Conservation (phyloP, 2,113 vertebrate genomes). For the Egretta garzetta region DNA sequence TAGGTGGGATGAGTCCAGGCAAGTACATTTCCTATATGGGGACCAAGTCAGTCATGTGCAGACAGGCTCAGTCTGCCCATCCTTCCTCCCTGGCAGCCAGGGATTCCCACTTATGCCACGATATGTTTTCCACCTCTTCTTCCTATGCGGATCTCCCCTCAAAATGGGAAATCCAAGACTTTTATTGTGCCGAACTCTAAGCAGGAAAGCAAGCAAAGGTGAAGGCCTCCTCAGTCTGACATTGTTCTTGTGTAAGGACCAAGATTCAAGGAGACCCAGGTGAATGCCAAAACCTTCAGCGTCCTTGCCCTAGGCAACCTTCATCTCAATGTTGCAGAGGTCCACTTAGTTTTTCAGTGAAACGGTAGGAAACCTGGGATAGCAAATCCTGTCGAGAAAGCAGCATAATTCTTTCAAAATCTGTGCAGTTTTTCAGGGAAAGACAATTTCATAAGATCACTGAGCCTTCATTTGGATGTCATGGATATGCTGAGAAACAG, state of each 20-base stretch:
- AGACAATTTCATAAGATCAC: neutral
- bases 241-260: neutral
- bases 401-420: neutral
- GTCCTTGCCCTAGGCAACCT: neutral
- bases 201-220: neutral
- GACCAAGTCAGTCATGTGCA: too few relatives aligned
- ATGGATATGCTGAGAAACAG: neutral
- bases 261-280: neutral
- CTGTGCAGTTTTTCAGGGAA: neutral
- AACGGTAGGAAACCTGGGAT: neutral
- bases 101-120: accelerated
- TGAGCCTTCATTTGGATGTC: neutral
- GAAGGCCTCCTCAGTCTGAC: neutral
- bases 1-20: neutral
- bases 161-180: neutral
- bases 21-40: accelerated
- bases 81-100: neutral
- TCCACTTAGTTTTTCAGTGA: neutral
- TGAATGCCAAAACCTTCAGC: neutral
- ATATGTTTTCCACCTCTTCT: neutral
- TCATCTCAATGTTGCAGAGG: neutral
- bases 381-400: neutral
- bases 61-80: neutral
- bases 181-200: neutral
- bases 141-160: accelerated